A percentile compares a stretch with the other conserved stretches of the same genome.
Conservation (phyloP, 1,140 invertebrate species). For the Pogonomyrmex californicus region DNA sequence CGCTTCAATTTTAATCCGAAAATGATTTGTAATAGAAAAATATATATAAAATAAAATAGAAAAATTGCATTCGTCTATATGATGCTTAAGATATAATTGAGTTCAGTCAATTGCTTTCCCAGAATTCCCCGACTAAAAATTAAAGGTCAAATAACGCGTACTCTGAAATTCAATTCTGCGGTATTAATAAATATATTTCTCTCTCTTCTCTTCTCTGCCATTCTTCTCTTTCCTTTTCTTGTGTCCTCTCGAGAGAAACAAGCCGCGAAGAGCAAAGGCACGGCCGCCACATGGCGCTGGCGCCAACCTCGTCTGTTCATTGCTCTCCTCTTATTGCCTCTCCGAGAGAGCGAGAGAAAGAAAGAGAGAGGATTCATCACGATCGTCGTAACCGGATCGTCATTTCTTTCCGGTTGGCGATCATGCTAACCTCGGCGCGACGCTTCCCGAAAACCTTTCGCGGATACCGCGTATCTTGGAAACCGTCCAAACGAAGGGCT, state of each 20-base stretch:
- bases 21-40: background rate
- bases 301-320: slow-evolving; percentile 72
- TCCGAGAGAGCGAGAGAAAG: slow-evolving; percentile 41
- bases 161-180: slow-evolving; percentile 4
- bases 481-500: slow-evolving; percentile 14
- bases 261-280: slow-evolving; percentile 42
- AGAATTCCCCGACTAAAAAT: background rate
- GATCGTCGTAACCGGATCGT: slow-evolving; percentile 48
- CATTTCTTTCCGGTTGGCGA: slow-evolving; percentile 57
- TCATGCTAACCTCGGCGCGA: slow-evolving; percentile 38
- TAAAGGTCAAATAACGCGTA: background rate
- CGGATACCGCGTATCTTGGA: slow-evolving; percentile 26
- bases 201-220: background rate
- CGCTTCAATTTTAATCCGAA: background rate
- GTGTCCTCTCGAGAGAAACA: slow-evolving; percentile 48
- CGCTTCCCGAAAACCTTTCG: slow-evolving; percentile 51
- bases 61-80: background rate
- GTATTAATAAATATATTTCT: slow-evolving; percentile 56
- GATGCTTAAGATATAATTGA: background rate
- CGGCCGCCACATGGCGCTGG: slow-evolving; percentile 74
- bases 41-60: background rate
- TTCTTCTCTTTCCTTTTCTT: background rate
- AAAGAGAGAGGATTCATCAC: slow-evolving; percentile 26
- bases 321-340: slow-evolving; percentile 74
- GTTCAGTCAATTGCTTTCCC: background rate